Evolutionary conservation across 2,888 invertebrate species (phyloP), one percentile per base, ranked within the genome.

Genomic region (Hipparchia sbordonii): DNA sequence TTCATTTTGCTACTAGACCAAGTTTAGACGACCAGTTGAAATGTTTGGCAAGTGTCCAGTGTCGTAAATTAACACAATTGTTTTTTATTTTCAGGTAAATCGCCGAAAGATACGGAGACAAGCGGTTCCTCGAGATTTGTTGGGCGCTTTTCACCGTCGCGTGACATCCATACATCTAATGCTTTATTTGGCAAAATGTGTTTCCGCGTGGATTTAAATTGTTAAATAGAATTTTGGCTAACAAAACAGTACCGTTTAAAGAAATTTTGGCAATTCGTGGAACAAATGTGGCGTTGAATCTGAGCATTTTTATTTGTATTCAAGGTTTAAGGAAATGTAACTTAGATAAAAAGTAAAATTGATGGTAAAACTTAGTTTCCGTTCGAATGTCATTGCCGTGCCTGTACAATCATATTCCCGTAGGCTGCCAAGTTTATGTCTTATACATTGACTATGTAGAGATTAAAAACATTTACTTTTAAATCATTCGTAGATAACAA

Each of bases 61-160:
- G 87, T 87, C 85, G 90, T 93, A 92, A 92, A 93, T 92, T 93
- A 92, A 93, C 89, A 85, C 82, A 78, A 80, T 84, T 89, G 88
- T 92, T 89, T 85, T 88, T 91, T 92, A 84, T 92, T 93, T 91
- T 87, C 93, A 93, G 93, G 93, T 93, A 93, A 93, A 90, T 90
- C 87, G 87, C 86, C 89, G 87, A 88, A 87, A 88, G 87, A 87
- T 85, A 85, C 80, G 81, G 83, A 84, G 87, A 85, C 82, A 79
- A 82, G 79, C 80, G 86, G 84, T 82, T 83, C 77, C 78, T 83
- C 82, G 82, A 82, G 85, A 85, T 82, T 83, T 82, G 85, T 84
- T 82, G 82, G 80, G 76, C 75, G 73, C 73, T 75, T 73, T 76
- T 77, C 75, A 76, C 74, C 77, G 76, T 77, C 77, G 78, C 79